Base-by-base conservation (phyloP, 2,113 vertebrate genomes). In the Perognathus longimembris region DNA sequence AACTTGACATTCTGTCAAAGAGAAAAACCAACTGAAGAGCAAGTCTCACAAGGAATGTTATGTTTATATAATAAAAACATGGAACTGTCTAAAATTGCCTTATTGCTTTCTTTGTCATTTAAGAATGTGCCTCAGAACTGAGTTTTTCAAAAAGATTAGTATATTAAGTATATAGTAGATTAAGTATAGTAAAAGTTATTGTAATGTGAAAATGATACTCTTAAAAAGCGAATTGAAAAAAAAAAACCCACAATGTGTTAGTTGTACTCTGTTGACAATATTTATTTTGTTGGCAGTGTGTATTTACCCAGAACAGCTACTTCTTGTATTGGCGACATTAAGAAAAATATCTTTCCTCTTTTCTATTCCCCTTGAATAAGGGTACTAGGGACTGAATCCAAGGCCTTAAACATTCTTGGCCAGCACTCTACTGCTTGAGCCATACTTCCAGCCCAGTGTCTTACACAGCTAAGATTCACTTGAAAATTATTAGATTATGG, bases 31-130 rank as follows among this genome's bases (percentile, higher is more conserved):
- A 89, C 10, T 74, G 69, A 80, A 92, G 85, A 95, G 36, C 38
- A 95, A 36, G 76, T 93, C 95, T 97, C 95, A 96, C 94, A 91
- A 93, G 79, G 70, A 97, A 96, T 94, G 80, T 70, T 97, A 76
- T 89, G 89, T 89, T 96, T 90, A 76, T 86, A 54, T 95, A 98
- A 97, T 98, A 98, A 98, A 98, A 96, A 75, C 84, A 95, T 87
- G 84, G 92, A 38, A 88, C 69, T 84, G 81, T 66, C 93, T 71
- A 71, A 67, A 70, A 90, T 93, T 66, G 89, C 80, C 32, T 38
- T 78, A 81, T 94, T 61, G 94, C 90, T 36, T 59, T 87, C 26
- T 95, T 93, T 87, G 30, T 93, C 59, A 57, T 90, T 93, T 91
- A 95, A 90, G 71, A 66, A 66, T 70, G 10, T 84, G 28, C 17